Evolutionary conservation across 2,888 invertebrate species (phyloP).

Genomic region (Timandra comae): DNA sequence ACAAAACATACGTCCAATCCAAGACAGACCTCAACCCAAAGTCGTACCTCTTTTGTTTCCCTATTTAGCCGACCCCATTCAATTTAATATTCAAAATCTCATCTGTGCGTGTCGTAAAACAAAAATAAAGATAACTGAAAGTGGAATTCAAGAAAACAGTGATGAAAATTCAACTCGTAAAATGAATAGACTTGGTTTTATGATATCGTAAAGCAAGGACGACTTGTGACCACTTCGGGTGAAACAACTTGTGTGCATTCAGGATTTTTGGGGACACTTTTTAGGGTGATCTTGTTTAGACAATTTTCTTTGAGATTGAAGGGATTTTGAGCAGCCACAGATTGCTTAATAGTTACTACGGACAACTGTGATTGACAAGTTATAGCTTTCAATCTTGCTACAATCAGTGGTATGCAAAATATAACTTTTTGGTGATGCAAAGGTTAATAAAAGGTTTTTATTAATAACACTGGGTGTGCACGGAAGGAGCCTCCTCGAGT

Average conservation of each 20-base stretch:
- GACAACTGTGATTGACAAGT: background rate
- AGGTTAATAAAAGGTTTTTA: too few species aligned
- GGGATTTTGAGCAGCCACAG: background rate
- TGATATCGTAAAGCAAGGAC: slow-evolving; percentile 44
- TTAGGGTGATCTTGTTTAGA: slow-evolving; percentile 1
- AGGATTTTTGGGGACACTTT: slow-evolving; percentile 13
- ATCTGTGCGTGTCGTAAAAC: slow-evolving; percentile 51
- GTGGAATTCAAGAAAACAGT: slow-evolving; percentile 40
- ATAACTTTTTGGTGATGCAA: too few species aligned
- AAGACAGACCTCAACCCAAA: background rate
- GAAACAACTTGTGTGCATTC: slow-evolving; percentile 7
- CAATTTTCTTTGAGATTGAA: background rate
- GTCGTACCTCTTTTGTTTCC: slow-evolving; percentile 4
- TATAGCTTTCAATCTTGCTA: too few species aligned
- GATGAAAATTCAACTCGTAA: slow-evolving; percentile 60
- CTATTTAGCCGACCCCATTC: slow-evolving; percentile 22
- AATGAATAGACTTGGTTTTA: slow-evolving; percentile 56
- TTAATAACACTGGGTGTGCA: too few species aligned
- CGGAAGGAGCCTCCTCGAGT: too few species aligned
- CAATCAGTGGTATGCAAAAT: too few species aligned
- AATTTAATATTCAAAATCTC: slow-evolving; percentile 47
- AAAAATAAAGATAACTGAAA: slow-evolving; percentile 54
- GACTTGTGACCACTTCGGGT: slow-evolving; percentile 24
- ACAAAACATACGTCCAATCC: too few species aligned
- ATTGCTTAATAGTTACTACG: background rate